Evolutionary conservation across 2,888 invertebrate species (phyloP), one percentile per base, ranked within the genome.

Genomic region (Megalurothrips usitatus): DNA sequence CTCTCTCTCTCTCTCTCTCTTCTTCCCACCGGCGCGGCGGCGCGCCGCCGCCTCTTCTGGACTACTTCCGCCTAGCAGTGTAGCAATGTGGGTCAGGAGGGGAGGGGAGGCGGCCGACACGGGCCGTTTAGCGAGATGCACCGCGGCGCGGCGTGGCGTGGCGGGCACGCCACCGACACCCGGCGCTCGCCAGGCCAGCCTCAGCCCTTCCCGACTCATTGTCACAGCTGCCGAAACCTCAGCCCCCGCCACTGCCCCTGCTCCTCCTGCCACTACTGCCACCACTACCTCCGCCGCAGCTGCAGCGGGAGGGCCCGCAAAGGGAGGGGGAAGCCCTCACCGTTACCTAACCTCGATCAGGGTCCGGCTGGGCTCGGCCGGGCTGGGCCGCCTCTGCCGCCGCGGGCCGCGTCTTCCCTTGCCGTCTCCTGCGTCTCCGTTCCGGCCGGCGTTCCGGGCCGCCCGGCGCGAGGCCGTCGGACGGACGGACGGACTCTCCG

Each of bases 1-100:
- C 58, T 11, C 58, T 58, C 14, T 17, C 58, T 17, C 58, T 14
- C 52, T 3, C 79, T 78, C 34, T 19, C 82, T 49, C 34, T 52
- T 68, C 79, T 26, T 78, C 49, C 48, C 79, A 79, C 81, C 52
- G 79, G 75, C 79, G 79, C 52, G 68, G 58, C 43, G 80, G 81
- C 79, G 80, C 79, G 80, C 81, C 81, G 80, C 81, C 80, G 80
- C 81, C 79, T 82, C 80, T 43, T 49, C 80, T 81, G 79, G 80
- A 47, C 52, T 49, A 79, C 48, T 79, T 63, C 80, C 81, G 80
- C 82, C 81, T 82, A 82, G 83, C 83, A 80, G 68, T 43, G 75
- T 75, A 63, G 26, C 43, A 17, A n/a, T 48, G 80, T 23, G 43
- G 47, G 47, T 48, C 75, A 58, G 26, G 43, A 23, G 34, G 28